Evolutionary conservation across 2,113 vertebrate genomes (phyloP), one percentile per base, ranked within the genome.

Genomic region (Clarias gariepinus): DNA sequence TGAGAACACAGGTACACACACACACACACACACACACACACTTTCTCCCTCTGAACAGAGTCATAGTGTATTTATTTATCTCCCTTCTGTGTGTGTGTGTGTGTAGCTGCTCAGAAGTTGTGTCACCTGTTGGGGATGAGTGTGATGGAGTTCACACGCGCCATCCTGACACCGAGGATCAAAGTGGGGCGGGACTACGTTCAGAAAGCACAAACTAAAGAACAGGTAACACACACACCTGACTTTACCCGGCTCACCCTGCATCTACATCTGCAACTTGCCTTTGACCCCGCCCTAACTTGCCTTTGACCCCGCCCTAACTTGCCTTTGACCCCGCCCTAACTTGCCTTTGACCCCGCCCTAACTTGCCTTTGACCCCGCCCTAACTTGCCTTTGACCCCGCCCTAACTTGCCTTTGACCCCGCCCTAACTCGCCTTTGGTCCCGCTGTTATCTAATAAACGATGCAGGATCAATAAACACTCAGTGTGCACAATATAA

Each of bases 171-270:
- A 0, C 98, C 98, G 0, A 95, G 98, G 89, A 99, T 99, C 93
- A 99, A 99, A 90, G 98, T 99, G n/a, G 98, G 98, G 89, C 92
- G 98, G 90, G 98, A 99, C 92, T 99, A 99, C 0, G 98, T 99
- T 10, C 98, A 99, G 94, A 99, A 99, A 94, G 98, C 98, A 21
- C 98, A 99, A 93, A 99, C 98, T 90, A 99, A 99, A 94, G 98
- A 99, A 74, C 98, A 99, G 92, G 98, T 99, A 89, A 89, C 94
- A 81, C n/a, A 0, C 19, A 47, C 47, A 47, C 47, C 7, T 47
- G 47, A 47, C 53, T 4, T 8, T 8, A 73, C 33, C 1, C 68
- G 7, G 0, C 36, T 41, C 9, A 11, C 0, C 18, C 3, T 18
- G 3, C 30, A 30, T 36, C 4, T 28, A 30, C 25, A 9, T 58